phyloP scores from a whole-genome alignment of 2,888 invertebrate species.

The Morpho deidamia region DNA sequence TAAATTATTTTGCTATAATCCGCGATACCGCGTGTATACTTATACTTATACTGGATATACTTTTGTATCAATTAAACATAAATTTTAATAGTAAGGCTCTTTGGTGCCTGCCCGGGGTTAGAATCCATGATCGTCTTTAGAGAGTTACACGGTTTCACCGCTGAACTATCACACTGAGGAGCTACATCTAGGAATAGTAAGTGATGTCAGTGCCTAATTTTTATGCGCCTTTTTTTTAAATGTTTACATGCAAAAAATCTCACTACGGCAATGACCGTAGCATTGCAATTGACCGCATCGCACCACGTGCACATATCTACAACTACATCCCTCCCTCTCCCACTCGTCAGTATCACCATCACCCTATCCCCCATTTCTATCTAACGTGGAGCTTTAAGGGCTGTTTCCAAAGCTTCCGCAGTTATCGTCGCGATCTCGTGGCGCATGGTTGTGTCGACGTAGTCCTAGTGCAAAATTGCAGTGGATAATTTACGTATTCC shows the following conservation, averaged over 20 bases:
- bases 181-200: too few relatives aligned
- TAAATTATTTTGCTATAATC: too few relatives aligned
- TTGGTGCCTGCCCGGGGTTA: too few relatives aligned
- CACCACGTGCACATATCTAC: slow-evolving; percentile 53
- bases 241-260: slow-evolving; percentile 33
- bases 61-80: too few relatives aligned
- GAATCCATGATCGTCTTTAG: too few relatives aligned
- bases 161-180: too few relatives aligned
- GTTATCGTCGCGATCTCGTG: slow-evolving; percentile 57
- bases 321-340: slow-evolving; percentile 41
- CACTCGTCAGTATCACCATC: slow-evolving; percentile 37
- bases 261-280: slow-evolving; percentile 72
- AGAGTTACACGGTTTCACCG: too few relatives aligned
- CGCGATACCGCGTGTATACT: too few relatives aligned
- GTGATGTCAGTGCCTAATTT: too few relatives aligned
- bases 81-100: too few relatives aligned
- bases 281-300: slow-evolving; percentile 71
- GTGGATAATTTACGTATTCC: slow-evolving; percentile 9
- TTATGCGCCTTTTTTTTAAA: not conserved
- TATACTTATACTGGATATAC: too few relatives aligned
- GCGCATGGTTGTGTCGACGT: slow-evolving; percentile 38
- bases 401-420: slow-evolving; percentile 51
- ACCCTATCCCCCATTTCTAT: slow-evolving; percentile 38
- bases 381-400: slow-evolving; percentile 60
- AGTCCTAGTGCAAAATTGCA: slow-evolving; percentile 18